Conservation (phyloP, 2,113 vertebrate species). For the Chaenocephalus aceratus region DNA sequence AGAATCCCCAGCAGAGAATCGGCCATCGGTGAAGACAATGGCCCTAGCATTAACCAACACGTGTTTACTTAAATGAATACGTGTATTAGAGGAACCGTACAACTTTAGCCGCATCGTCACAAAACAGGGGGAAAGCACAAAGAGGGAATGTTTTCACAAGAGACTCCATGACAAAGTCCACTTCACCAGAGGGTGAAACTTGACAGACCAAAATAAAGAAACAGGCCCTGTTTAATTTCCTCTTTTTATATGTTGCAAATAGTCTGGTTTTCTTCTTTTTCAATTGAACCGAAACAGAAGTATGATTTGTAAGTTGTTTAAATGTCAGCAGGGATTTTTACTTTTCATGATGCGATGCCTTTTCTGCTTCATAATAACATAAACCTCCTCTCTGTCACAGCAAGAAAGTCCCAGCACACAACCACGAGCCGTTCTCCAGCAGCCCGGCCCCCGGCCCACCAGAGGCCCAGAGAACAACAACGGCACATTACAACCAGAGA, state of each 20-base stretch:
- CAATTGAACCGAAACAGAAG: not conserved
- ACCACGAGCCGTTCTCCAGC: not conserved
- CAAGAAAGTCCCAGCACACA: not conserved
- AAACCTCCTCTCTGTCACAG: slow-evolving; percentile 43
- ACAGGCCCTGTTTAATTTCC: slow-evolving; percentile 11
- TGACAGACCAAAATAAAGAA: slow-evolving; percentile 10
- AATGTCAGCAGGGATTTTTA: not conserved
- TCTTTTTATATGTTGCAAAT: slow-evolving; percentile 32
- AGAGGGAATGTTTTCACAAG: too few species aligned
- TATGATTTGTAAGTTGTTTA: not conserved
- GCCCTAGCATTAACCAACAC: not conserved
- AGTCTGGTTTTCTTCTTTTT: slow-evolving; percentile 28
- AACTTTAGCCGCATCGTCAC: slow-evolving; percentile 39
- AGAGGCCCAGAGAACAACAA: not conserved
- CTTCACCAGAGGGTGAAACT: slow-evolving; percentile 8
- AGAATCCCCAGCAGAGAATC: not conserved
- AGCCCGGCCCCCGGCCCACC: slow-evolving; percentile 11
- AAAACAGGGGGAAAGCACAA: slow-evolving; percentile 51
- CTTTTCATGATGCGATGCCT: not conserved
- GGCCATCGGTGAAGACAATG: not conserved
- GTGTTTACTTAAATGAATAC: slow-evolving; percentile 14
- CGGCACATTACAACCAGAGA: slow-evolving; percentile 7
- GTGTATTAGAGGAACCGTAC: slow-evolving; percentile 52
- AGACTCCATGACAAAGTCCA: slow-evolving; percentile 24
- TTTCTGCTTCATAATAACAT: not conserved